These are phyloP conservation scores for Ictalurus furcatus DNA, from an alignment of 2,113 vertebrate species.

Conservation along the genomic window DNA sequence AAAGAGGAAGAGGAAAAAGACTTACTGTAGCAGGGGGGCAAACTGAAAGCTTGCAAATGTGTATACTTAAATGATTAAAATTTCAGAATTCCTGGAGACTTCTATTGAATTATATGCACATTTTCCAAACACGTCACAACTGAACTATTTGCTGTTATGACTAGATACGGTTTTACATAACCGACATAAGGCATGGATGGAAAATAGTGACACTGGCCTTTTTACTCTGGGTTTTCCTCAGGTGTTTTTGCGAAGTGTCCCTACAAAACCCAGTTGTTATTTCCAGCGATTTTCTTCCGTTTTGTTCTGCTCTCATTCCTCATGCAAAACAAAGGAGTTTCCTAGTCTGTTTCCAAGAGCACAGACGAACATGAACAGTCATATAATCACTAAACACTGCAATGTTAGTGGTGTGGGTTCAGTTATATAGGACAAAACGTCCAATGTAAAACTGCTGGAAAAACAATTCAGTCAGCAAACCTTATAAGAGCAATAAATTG, in stretches of 20 bases:
- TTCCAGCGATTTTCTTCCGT: neutral
- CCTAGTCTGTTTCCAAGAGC: neutral
- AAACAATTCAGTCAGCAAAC: neutral
- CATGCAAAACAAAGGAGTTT: neutral
- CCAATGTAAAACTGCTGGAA: neutral
- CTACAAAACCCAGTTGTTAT: neutral
- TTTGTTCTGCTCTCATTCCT: neutral
- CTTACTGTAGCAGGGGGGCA: neutral
- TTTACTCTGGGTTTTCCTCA: neutral
- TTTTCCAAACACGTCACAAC: conserved; percentile 7
- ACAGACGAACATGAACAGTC: neutral
- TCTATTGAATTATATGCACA: neutral
- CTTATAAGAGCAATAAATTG: neutral
- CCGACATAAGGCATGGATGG: neutral
- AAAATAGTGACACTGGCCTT: neutral
- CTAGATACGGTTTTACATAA: neutral
- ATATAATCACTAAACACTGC: neutral
- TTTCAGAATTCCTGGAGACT: neutral
- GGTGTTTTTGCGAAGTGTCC: neutral
- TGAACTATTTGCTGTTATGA: neutral
- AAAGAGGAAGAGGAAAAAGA: too few species aligned
- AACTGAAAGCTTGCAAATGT: neutral
- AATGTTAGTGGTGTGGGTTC: neutral
- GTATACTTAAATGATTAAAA: neutral
- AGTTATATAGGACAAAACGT: neutral